A percentile compares a stretch with the other conserved stretches of the same genome.
These are phyloP conservation scores for Coregonus suidteri DNA, from an alignment of 2,797 vertebrate species.

Conservation along the genomic window DNA sequence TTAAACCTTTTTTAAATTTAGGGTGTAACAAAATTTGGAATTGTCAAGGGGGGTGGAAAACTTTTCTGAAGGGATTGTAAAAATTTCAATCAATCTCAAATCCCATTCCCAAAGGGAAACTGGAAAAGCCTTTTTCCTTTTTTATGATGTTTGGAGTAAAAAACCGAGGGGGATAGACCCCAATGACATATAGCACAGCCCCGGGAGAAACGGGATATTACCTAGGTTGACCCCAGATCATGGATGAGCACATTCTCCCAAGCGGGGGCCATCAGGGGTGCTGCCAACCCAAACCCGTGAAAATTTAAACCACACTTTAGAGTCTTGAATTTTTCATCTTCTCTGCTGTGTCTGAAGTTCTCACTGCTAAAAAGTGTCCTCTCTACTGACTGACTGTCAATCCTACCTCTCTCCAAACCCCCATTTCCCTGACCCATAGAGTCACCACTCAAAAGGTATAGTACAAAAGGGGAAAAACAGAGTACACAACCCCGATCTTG, in stretches of 20 bases:
- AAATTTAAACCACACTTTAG: slow-evolving; percentile 5
- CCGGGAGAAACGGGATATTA: neutral
- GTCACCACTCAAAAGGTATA: slow-evolving; percentile 30
- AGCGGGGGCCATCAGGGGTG: neutral
- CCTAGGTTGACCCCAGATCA: neutral
- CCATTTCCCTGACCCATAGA: slow-evolving; percentile 19
- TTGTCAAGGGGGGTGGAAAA: too few species aligned
- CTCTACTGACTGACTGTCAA: slow-evolving; percentile 10
- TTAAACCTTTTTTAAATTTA: too few species aligned
- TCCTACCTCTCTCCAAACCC: neutral
- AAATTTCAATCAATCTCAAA: slow-evolving; percentile 26
- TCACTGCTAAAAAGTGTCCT: slow-evolving; percentile 32
- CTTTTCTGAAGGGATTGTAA: neutral
- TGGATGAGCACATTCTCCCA: slow-evolving; percentile 25
- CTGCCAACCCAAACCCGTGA: slow-evolving; percentile 15
- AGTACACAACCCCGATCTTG: slow-evolving; percentile 19
- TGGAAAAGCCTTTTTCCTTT: slow-evolving; percentile 5
- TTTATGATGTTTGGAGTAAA: slow-evolving; percentile 22
- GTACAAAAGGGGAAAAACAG: slow-evolving; percentile 47
- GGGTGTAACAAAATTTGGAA: too few species aligned
- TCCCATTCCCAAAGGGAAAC: slow-evolving; percentile 15
- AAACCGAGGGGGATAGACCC: slow-evolving; percentile 10
- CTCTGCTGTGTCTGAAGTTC: slow-evolving; percentile 36
- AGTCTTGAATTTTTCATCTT: slow-evolving; percentile 43
- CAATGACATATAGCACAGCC: slow-evolving; percentile 22